Conservation (phyloP, 2,888 invertebrate genomes). For the Asteroscopus sphinx region DNA sequence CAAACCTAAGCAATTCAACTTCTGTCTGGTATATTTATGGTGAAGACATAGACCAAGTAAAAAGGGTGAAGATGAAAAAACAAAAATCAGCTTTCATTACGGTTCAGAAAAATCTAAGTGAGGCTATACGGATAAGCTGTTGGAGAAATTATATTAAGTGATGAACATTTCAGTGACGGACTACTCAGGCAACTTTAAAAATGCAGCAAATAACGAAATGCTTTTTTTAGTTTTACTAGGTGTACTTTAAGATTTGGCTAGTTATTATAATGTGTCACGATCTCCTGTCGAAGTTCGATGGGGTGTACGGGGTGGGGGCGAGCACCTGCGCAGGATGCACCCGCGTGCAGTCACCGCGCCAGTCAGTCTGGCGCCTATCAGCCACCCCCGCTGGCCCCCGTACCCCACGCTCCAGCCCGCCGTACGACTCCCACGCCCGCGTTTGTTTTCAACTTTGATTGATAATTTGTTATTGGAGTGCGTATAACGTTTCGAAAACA, state of each 20-base stretch:
- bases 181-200: no score
- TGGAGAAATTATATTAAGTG: no score
- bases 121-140: no score
- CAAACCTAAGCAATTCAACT: no score
- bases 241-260: constrained; percentile 14
- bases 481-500: constrained; percentile 78
- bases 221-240: no score
- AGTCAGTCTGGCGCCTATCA: constrained; percentile 84
- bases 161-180: no score
- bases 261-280: constrained; percentile 55
- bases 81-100: no score
- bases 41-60: no score
- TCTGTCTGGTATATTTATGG: no score
- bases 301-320: constrained; percentile 52
- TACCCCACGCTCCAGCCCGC: constrained; percentile 50
- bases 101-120: no score
- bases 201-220: no score
- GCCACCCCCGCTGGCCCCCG: constrained; percentile 52
- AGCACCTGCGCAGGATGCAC: constrained; percentile 84
- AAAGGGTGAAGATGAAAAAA: no score
- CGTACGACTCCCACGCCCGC: constrained; percentile 72
- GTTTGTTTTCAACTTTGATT: constrained; percentile 89
- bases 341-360: constrained; percentile 80
- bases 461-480: constrained; percentile 88
- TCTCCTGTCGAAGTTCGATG: constrained; percentile 62